Evolutionary conservation across 2,797 vertebrate genomes (phyloP), one percentile per base, ranked within the genome.

Genomic region (Acomys russatus): DNA sequence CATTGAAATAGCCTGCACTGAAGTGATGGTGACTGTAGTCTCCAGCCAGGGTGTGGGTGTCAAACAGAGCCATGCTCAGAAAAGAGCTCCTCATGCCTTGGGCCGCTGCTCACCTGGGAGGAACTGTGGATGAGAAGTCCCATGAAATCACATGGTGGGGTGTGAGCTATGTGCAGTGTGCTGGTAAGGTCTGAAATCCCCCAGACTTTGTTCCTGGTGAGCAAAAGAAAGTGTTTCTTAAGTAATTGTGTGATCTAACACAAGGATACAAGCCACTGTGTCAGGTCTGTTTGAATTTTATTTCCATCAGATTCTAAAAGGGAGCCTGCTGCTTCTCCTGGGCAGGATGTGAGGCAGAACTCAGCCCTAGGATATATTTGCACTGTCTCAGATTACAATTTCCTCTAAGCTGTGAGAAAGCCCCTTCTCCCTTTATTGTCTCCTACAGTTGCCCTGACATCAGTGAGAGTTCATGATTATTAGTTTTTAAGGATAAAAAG

Each of bases 371-470:
- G 35, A 28, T n/a, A 1, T 49, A 28, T 56, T 90, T 85, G 54
- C 51, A 64, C n/a, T 66, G 11, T 49, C 93, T 94, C 89, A 22
- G 38, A 33, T 83, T 56, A 86, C 94, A 84, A 73, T 83, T 97
- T 96, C 89, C 94, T 95, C 78, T 49, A 88, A 74, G 83, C 86
- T 38, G 49, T 88, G 68, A 82, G 70, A 49, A 59, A 3, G n/a
- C 20, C n/a, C 17, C 59, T 10, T 30, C 14, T 25, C 23, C 14
- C 18, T 63, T 78, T 56, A 88, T 76, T 86, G 88, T 66, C 56
- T 66, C 82, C 70, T 56, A 23, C 66, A 85, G 54, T 68, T 71
- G 49, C 83, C 11, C 51, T 80, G 74, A 63, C 22, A 1, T 77
- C 70, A 89, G 18, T 23, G 83, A 83, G 20, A 59, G 33, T 54